Conservation (phyloP, 2,888 invertebrate species). For the Diogma glabrata region DNA sequence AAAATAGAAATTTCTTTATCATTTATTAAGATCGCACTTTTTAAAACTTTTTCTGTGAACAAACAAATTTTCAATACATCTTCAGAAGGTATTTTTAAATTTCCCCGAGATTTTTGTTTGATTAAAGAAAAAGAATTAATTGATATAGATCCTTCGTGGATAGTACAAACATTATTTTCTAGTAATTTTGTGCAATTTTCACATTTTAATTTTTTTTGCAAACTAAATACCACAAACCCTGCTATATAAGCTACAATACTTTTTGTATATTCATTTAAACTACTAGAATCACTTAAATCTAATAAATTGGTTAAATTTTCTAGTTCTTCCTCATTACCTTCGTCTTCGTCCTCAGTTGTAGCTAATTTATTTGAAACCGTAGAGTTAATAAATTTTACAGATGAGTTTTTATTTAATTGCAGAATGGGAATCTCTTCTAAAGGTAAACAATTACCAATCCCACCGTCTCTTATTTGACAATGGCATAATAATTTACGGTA, state of each 20-base stretch:
- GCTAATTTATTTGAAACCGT: constrained; percentile 1
- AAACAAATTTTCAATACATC: no score
- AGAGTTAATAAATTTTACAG: neutral
- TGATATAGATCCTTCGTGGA: no score
- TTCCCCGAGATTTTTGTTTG: no score
- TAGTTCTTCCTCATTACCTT: neutral
- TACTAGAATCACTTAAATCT: neutral
- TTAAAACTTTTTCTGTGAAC: no score
- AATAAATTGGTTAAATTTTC: neutral
- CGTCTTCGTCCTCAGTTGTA: no score
- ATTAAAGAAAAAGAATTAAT: no score
- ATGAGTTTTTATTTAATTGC: neutral
- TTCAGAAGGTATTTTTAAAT: no score
- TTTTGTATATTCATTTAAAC: neutral
- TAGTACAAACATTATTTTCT: no score
- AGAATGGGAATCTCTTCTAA: neutral
- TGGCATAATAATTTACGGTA: constrained; percentile 16
- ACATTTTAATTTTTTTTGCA: neutral
- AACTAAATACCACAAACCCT: neutral
- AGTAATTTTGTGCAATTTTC: neutral
- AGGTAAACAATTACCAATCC: constrained; percentile 8
- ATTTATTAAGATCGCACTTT: no score
- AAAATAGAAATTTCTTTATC: no score
- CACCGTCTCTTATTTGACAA: constrained; percentile 10
- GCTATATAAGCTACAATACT: neutral